These are phyloP conservation scores for Scaptomyza caliginosa DNA, from an alignment of 2,888 invertebrate species.

Conservation along the genomic window DNA sequence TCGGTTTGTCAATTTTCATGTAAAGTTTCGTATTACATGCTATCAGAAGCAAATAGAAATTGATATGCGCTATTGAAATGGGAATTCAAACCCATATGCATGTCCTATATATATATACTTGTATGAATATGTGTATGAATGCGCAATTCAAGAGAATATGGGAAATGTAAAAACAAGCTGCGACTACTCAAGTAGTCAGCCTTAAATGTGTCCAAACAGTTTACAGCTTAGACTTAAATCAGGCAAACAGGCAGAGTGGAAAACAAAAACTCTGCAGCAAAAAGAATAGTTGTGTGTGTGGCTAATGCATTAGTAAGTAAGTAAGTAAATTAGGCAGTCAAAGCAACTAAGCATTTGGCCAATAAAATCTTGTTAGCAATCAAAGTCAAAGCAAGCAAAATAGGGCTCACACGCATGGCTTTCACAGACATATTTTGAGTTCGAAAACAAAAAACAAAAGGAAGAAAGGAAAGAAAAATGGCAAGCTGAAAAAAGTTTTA, in stretches of 20 bases:
- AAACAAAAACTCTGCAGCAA: no score
- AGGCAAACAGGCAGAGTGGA: background rate
- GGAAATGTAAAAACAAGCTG: background rate
- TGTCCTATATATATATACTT: background rate
- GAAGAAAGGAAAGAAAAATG: constrained; percentile 17
- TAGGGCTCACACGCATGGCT: constrained; percentile 19
- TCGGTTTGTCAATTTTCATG: constrained; percentile 4
- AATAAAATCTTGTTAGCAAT: constrained; percentile 63
- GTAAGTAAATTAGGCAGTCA: constrained; percentile 31
- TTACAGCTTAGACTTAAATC: constrained; percentile 5
- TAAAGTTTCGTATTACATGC: constrained; percentile 8
- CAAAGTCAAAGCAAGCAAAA: constrained; percentile 29
- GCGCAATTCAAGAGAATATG: background rate
- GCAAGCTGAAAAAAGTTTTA: constrained; percentile 44
- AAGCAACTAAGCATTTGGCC: constrained; percentile 28
- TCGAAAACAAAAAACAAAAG: background rate
- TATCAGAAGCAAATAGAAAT: constrained; percentile 5
- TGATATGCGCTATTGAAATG: constrained; percentile 22
- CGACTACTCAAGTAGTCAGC: constrained; percentile 3
- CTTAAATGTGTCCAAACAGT: constrained; percentile 30
- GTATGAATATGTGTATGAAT: no score
- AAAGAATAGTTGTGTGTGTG: background rate
- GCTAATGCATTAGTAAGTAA: background rate
- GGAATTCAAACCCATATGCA: background rate
- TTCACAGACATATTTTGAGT: constrained; percentile 14